phyloP scores from a whole-genome alignment of 1,140 invertebrate genomes.

The Drosophila sp. region DNA sequence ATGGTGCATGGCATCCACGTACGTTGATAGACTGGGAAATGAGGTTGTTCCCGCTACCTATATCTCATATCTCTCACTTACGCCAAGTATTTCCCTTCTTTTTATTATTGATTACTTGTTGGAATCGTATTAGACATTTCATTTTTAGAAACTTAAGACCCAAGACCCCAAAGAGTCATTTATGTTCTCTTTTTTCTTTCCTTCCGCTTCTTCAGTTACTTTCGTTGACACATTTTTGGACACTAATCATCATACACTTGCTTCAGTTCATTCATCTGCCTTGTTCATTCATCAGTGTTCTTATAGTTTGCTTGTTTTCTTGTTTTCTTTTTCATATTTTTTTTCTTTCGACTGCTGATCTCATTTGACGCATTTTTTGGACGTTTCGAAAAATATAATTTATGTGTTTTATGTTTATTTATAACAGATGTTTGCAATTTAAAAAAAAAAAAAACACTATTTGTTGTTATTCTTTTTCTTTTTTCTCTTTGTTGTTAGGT shows the following conservation, averaged over 20 bases:
- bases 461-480: constrained; percentile 45
- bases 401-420: constrained; percentile 65
- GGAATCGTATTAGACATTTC: constrained; percentile 45
- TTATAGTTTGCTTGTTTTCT: constrained; percentile 21
- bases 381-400: constrained; percentile 40
- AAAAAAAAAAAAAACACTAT: constrained; percentile 24
- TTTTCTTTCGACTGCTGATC: constrained; percentile 59
- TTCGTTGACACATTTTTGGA: constrained; percentile 73
- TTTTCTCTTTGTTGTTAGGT: constrained; percentile 38
- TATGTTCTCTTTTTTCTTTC: constrained; percentile 26
- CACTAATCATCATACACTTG: constrained; percentile 60
- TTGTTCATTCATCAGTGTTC: constrained; percentile 45
- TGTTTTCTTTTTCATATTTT: constrained; percentile 42
- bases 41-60: constrained; percentile 8
- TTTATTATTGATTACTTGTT: constrained; percentile 16
- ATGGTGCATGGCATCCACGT: constrained; percentile 22
- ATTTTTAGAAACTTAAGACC: constrained; percentile 50
- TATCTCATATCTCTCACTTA: constrained; percentile 2
- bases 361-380: constrained; percentile 57
- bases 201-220: constrained; percentile 48
- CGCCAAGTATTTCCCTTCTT: constrained; percentile 1
- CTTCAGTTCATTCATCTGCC: constrained; percentile 34
- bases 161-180: constrained; percentile 13
- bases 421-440: constrained; percentile 70
- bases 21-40: constrained; percentile 13